Percentiles rank a stretch among this genome's conserved stretches.
Evolutionary conservation across 2,113 vertebrate genomes (phyloP).

Genomic region (Trochalopteron elliotii): DNA sequence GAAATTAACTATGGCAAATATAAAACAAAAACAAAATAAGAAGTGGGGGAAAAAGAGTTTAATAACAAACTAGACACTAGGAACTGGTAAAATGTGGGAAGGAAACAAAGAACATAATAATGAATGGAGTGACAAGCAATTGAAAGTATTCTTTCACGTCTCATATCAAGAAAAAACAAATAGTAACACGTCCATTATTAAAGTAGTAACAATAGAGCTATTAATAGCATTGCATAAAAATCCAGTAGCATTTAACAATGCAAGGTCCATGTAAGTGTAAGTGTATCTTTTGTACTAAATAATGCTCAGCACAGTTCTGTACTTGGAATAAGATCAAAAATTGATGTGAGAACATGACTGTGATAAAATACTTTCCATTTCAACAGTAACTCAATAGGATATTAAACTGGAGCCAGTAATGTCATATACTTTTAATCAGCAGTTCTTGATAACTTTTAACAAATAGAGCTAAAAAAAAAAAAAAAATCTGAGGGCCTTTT

Average conservation of each 20-base stretch:
- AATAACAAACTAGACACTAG: not conserved
- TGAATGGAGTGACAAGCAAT: not conserved
- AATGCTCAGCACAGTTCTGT: not conserved
- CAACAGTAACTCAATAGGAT: not conserved
- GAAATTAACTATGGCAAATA: not conserved
- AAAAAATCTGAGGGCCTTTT: not conserved
- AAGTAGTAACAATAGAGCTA: not conserved
- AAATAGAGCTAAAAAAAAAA: not conserved
- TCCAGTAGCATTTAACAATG: not conserved
- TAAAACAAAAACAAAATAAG: not conserved
- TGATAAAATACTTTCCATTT: slow-evolving; percentile 23
- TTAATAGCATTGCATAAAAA: not conserved
- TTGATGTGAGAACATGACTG: not conserved
- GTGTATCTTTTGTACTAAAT: not conserved
- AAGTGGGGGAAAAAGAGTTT: not conserved
- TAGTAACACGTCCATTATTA: not conserved
- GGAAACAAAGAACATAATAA: not conserved
- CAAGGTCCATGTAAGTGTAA: not conserved
- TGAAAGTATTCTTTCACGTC: not conserved
- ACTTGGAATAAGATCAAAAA: not conserved
- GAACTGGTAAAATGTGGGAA: not conserved
- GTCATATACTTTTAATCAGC: not conserved
- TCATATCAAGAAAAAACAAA: not conserved
- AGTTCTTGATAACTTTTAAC: not conserved
- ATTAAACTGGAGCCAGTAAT: not conserved